Percentiles rank a stretch among this genome's conserved stretches.
Conservation (phyloP, 2,888 invertebrate genomes). For the Allygus modestus region DNA sequence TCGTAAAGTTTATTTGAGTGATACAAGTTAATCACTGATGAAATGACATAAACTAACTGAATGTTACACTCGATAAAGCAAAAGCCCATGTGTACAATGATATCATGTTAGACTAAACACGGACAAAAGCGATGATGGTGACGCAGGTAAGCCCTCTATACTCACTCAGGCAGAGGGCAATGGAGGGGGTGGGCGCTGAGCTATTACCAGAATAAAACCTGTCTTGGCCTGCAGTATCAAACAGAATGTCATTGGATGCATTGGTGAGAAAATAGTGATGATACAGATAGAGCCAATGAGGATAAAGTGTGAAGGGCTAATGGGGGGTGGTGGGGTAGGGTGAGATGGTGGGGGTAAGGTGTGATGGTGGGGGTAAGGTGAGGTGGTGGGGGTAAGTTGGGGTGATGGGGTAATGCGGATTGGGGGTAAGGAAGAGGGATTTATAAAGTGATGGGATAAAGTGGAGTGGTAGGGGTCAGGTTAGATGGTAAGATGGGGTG, state of each 20-base stretch:
- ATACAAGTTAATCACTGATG: constrained; percentile 18
- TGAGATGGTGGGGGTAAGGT: background rate
- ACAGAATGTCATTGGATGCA: constrained; percentile 7
- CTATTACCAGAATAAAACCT: constrained; percentile 51
- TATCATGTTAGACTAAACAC: constrained; percentile 1
- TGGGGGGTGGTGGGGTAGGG: too few species aligned
- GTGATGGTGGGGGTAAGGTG: background rate
- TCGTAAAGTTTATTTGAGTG: too few species aligned
- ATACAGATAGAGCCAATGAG: too few species aligned
- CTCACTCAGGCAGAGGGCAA: constrained; percentile 33
- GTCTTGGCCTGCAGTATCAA: constrained; percentile 46
- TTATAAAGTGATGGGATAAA: too few species aligned
- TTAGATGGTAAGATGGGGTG: too few species aligned
- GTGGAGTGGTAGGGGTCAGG: too few species aligned
- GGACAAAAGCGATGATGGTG: constrained; percentile 38
- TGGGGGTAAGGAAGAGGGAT: too few species aligned
- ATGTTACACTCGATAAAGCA: constrained; percentile 17
- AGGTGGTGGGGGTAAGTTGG: background rate
- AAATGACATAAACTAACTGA: background rate
- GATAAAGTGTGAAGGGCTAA: too few species aligned
- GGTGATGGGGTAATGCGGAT: too few species aligned
- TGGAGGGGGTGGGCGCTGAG: background rate
- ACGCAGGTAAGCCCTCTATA: constrained; percentile 22
- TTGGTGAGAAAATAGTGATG: background rate
- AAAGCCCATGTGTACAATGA: constrained; percentile 22